Evolutionary conservation across 2,797 vertebrate species (phyloP).

Genomic region (Falco biarmicus): DNA sequence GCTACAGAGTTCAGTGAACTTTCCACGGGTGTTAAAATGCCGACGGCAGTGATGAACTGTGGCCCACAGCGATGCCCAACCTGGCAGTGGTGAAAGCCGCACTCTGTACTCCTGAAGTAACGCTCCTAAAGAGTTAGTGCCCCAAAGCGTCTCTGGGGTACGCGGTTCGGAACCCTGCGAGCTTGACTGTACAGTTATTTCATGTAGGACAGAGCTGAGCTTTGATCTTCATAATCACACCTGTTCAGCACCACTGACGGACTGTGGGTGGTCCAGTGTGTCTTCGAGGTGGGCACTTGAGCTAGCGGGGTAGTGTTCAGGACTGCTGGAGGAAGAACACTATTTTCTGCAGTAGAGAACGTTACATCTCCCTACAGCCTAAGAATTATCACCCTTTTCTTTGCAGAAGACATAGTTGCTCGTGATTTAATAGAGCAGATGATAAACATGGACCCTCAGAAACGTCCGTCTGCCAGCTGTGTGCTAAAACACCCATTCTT

Average conservation of each 20-base stretch:
- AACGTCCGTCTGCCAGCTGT: conserved; percentile 87
- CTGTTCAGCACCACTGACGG: too few relatives aligned
- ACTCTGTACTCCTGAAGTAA: background rate
- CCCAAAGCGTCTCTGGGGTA: background rate
- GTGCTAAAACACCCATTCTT: conserved; percentile 97
- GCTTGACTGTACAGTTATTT: background rate
- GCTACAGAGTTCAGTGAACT: background rate
- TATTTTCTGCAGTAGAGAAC: background rate
- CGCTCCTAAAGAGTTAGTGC: background rate
- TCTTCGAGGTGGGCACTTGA: background rate
- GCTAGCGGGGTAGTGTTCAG: background rate
- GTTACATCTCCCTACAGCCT: background rate
- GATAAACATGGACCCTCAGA: conserved; percentile 90
- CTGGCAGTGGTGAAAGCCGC: background rate
- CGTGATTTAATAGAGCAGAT: conserved; percentile 92
- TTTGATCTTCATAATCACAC: background rate
- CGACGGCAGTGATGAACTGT: background rate
- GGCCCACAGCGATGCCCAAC: background rate
- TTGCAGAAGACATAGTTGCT: conserved; percentile 88
- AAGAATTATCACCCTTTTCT: background rate
- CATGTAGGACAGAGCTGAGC: background rate
- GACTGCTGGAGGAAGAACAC: background rate
- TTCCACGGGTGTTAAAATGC: background rate
- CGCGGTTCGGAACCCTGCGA: background rate
- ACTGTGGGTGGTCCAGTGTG: background rate